Evolutionary conservation across 2,113 vertebrate species (phyloP).

Genomic region (Corydoras maculifer): DNA sequence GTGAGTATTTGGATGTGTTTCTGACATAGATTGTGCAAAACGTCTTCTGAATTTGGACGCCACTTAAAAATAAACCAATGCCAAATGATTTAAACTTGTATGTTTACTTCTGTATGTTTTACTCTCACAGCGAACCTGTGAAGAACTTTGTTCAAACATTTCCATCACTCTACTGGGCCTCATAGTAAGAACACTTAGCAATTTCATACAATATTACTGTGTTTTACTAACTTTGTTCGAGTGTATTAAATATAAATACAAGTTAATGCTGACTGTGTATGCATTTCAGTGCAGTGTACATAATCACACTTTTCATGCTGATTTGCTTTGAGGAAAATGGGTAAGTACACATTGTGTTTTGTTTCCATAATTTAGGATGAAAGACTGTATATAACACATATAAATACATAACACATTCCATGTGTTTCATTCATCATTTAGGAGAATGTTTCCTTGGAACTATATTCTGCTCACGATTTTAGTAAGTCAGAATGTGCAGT

Average conservation of each 20-base stretch:
- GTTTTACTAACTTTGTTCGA: background rate
- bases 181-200: conserved; percentile 74
- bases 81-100: background rate
- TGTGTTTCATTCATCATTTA: conserved; percentile 44
- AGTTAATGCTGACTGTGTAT: conserved; percentile 23
- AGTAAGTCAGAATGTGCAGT: conserved; percentile 66
- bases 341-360: conserved; percentile 65
- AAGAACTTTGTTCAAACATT: conserved; percentile 56
- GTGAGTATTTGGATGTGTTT: conserved; percentile 39
- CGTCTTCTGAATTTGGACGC: no score
- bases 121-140: conserved; percentile 60
- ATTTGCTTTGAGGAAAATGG: conserved; percentile 87
- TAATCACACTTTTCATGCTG: conserved; percentile 78
- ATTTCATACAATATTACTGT: background rate
- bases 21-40: no score
- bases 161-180: conserved; percentile 74
- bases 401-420: background rate
- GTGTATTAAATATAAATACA: no score
- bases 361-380: background rate
- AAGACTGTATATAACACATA: background rate
- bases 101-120: background rate
- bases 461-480: conserved; percentile 82
- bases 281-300: conserved; percentile 73
- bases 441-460: conserved; percentile 94
- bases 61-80: no score